A percentile compares a stretch with the other conserved stretches of the same genome.
phyloP scores from a whole-genome alignment of 2,113 vertebrate species.

The Lampris incognitus region DNA sequence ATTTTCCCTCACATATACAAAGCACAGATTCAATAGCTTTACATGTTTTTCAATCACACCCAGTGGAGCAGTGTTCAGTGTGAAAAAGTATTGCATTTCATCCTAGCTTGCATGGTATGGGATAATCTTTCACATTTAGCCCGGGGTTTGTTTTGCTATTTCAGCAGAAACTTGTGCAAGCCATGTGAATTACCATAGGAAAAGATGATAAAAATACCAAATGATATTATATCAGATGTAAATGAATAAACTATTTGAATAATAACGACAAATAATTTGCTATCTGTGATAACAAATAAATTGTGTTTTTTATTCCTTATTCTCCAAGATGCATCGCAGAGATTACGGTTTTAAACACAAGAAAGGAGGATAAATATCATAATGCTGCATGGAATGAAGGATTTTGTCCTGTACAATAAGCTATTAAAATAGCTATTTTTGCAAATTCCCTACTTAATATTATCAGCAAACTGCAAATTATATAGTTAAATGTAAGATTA shows the following conservation, averaged over 20 bases:
- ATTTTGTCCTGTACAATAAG: constrained; percentile 36
- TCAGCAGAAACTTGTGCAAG: constrained; percentile 84
- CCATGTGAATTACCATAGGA: constrained; percentile 82
- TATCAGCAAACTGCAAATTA: constrained; percentile 29
- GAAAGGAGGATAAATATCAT: constrained; percentile 32
- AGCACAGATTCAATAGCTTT: constrained; percentile 83
- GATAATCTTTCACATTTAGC: constrained; percentile 85
- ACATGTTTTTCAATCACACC: constrained; percentile 85
- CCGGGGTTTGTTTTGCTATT: constrained; percentile 86
- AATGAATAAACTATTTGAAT: constrained; percentile 79
- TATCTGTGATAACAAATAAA: constrained; percentile 71
- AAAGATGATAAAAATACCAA: constrained; percentile 72
- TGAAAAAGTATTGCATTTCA: constrained; percentile 83
- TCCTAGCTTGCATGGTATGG: constrained; percentile 79
- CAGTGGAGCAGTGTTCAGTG: constrained; percentile 83
- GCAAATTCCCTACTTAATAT: constrained; percentile 9
- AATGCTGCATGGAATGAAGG: constrained; percentile 22
- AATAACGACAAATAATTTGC: constrained; percentile 73
- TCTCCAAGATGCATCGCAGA: constrained; percentile 64
- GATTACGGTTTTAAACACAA: constrained; percentile 67
- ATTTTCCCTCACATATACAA: constrained; percentile 81
- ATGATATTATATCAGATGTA: constrained; percentile 75
- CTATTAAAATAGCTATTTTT: constrained; percentile 33
- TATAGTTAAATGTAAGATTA: constrained; percentile 2
- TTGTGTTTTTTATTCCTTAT: constrained; percentile 58